These are phyloP conservation scores for Neolamprologus brichardi DNA, from an alignment of 2,113 vertebrate genomes.

Conservation along the genomic window DNA sequence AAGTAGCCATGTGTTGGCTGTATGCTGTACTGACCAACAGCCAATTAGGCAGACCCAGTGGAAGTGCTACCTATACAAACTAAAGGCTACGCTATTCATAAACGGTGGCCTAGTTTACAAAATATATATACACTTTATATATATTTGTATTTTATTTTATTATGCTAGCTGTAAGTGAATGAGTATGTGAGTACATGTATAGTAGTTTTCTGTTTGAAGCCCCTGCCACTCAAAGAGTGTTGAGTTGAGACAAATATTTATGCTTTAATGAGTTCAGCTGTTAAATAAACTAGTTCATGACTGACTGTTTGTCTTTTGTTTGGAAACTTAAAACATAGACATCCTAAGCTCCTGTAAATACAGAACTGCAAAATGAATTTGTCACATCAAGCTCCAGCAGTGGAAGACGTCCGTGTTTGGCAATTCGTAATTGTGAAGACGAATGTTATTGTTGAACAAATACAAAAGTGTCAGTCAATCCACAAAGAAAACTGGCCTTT, in stretches of 20 bases:
- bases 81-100: neutral
- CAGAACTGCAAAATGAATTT: rapidly evolving
- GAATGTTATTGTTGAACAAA: neutral
- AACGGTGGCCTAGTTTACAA: conserved; percentile 1
- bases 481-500: neutral
- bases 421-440: neutral
- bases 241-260: conserved; percentile 39
- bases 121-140: neutral
- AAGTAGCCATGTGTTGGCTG: neutral
- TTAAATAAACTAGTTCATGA: conserved; percentile 51
- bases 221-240: neutral
- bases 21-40: neutral
- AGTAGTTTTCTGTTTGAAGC: neutral
- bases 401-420: neutral
- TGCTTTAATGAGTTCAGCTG: conserved; percentile 37
- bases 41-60: neutral
- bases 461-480: neutral
- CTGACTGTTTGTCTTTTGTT: neutral
- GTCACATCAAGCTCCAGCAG: neutral
- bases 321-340: neutral
- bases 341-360: neutral
- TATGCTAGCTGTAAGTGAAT: conserved; percentile 6
- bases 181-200: neutral
- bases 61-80: neutral
- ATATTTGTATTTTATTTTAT: conserved; percentile 47